Percentiles rank a stretch among this genome's conserved stretches.
Evolutionary conservation across 2,888 invertebrate species (phyloP).

Genomic region (Tholera decimalis): DNA sequence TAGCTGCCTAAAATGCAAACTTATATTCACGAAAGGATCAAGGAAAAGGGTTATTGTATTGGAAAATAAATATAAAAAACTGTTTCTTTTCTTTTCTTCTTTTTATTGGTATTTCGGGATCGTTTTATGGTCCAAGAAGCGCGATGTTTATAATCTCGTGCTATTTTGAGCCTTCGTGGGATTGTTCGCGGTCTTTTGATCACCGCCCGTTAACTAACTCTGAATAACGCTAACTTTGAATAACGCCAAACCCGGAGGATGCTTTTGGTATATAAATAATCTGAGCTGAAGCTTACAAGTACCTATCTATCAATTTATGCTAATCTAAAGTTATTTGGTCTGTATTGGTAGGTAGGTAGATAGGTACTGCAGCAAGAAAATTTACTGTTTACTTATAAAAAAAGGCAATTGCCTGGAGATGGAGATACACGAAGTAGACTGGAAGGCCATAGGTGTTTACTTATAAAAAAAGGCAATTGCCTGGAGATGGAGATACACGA

Average conservation of each 20-base stretch:
- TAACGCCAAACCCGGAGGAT: background rate
- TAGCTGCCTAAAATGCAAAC: slow-evolving; percentile 15
- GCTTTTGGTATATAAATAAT: background rate
- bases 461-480: background rate
- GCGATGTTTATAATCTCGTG: slow-evolving; percentile 21
- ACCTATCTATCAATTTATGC: no score
- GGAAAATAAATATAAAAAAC: background rate
- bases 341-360: no score
- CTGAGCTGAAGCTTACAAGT: no score
- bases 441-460: background rate
- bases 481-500: background rate
- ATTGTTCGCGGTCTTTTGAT: slow-evolving; percentile 47
- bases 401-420: background rate
- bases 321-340: no score
- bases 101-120: slow-evolving; percentile 13
- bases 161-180: slow-evolving; percentile 34
- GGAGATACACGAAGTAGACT: background rate
- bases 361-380: no score
- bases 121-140: slow-evolving; percentile 6
- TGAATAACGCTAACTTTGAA: slow-evolving; percentile 11
- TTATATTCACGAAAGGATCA: slow-evolving; percentile 2
- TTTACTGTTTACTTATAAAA: no score
- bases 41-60: slow-evolving; percentile 3
- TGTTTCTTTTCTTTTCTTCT: background rate
- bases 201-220: no score